Base-by-base conservation (phyloP, 2,888 invertebrate genomes). In the Minunthozetes semirufus region DNA sequence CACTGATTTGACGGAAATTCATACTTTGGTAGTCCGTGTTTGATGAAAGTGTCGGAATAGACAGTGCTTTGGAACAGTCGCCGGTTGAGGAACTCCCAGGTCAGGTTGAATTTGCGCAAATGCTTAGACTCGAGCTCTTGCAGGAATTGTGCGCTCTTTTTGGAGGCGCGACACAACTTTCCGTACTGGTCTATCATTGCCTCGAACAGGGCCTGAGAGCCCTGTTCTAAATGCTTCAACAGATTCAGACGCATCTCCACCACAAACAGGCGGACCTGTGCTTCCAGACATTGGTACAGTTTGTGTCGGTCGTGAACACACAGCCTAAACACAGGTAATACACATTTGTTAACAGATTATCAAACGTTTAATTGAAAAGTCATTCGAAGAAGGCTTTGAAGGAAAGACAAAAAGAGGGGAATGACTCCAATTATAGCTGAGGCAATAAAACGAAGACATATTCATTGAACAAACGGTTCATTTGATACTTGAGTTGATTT, bases 21-120 rank as follows among this genome's bases (percentile, higher is more conserved):
- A 48, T 74, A 66, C 68, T 74, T 63, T 27, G 74, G 86, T 72
- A 87, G 82, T 81, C 85, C 86, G 78, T 85, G 85, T 79, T 87
- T 86, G 77, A 88, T 84, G 72, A 85, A 82, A 63, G 86, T 85
- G 81, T 88, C 87, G 59, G 85, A 81, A 79, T 84, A 86, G 48
- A 85, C 84, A 77, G 84, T 83, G 72, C 84, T 83, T 78, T 89
- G 88, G 82, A 88, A 89, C 78, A 89, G 84, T 80, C 87, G 87
- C 80, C 88, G 88, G 82, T 88, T 88, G 77, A 89, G 86, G 79
- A 87, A 84, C 79, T 87, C 87, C 89, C 89, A 89, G 8, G 87
- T 87, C 68, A 89, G 84, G 79, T 87, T 86, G 80, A 88, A 88
- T 80, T 86, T 86, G 78, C 86, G 86, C 77, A 88, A 83, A 80